These are phyloP conservation scores for Cerceris rybyensis DNA, from an alignment of 2,888 invertebrate species.

Conservation along the genomic window DNA sequence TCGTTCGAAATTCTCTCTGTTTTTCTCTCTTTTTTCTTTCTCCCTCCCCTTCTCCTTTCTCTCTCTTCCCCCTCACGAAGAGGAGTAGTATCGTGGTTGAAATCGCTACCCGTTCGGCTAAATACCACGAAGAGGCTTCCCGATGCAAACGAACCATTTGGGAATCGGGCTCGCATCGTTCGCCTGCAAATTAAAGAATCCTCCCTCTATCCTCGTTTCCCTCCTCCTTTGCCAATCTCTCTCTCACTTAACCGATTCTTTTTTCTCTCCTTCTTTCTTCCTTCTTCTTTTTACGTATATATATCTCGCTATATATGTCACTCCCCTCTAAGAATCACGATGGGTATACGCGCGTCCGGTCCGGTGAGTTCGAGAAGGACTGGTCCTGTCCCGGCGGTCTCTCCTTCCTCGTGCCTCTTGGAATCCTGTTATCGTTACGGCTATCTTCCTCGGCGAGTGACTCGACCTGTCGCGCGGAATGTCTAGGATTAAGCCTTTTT, in stretches of 20 bases:
- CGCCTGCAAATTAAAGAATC: slow-evolving; percentile 60
- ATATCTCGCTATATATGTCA: slow-evolving; percentile 46
- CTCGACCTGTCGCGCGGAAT: slow-evolving; percentile 59
- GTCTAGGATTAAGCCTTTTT: slow-evolving; percentile 66
- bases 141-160: slow-evolving; percentile 74
- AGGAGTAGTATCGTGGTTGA: slow-evolving; percentile 64
- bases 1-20: slow-evolving; percentile 67
- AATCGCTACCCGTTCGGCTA: slow-evolving; percentile 67
- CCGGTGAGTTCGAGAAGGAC: slow-evolving; percentile 66
- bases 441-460: slow-evolving; percentile 61
- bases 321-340: slow-evolving; percentile 58
- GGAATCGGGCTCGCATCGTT: slow-evolving; percentile 59
- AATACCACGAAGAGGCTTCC: slow-evolving; percentile 62
- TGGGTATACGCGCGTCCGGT: slow-evolving; percentile 63
- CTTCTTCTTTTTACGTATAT: slow-evolving; percentile 16
- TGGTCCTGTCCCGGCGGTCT: slow-evolving; percentile 58
- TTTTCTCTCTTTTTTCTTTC: slow-evolving; percentile 57
- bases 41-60: slow-evolving; percentile 38
- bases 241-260: background rate
- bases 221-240: background rate
- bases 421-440: slow-evolving; percentile 71
- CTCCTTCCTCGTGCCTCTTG: slow-evolving; percentile 60
- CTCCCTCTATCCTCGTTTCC: background rate
- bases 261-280: slow-evolving; percentile 14
- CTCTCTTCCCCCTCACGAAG: slow-evolving; percentile 44